Conservation (phyloP, 92 coral and sea anemone species). For the Pocillopora grandis region DNA sequence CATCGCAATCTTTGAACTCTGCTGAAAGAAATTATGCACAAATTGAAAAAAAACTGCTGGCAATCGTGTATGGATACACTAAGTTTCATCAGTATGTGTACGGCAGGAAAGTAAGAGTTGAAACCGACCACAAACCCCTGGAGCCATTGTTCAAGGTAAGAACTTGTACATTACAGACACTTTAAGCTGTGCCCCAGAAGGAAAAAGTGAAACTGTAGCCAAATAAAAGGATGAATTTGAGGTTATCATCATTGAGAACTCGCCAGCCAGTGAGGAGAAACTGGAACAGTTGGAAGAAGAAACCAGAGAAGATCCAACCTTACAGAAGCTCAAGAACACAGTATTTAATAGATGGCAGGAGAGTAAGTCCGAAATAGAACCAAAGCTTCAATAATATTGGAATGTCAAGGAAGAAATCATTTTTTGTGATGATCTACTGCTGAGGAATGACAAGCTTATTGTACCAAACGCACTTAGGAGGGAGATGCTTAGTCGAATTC, state of each 20-base stretch:
- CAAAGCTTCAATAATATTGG: neutral
- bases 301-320: conserved; percentile 33
- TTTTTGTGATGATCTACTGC: neutral
- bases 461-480: neutral
- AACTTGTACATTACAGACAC: too few species aligned
- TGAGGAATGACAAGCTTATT: neutral
- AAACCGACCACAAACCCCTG: conserved; percentile 22
- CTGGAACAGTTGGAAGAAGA: conserved; percentile 31
- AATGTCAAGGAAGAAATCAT: neutral
- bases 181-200: conserved; percentile 49
- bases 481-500: conserved; percentile 10
- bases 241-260: conserved; percentile 32
- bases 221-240: conserved; percentile 6
- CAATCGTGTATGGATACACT: conserved; percentile 43
- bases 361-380: conserved; percentile 16
- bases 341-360: conserved; percentile 43
- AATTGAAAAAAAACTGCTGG: neutral
- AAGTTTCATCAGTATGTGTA: conserved; percentile 34
- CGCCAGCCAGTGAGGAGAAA: conserved; percentile 45
- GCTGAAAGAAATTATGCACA: neutral
- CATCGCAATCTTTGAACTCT: too few species aligned
- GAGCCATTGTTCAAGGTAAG: conserved; percentile 3
- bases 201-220: conserved; percentile 3
- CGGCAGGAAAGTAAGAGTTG: neutral
- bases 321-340: conserved; percentile 27